phyloP scores from a whole-genome alignment of 2,113 vertebrate species.

The Syngnathus floridae region DNA sequence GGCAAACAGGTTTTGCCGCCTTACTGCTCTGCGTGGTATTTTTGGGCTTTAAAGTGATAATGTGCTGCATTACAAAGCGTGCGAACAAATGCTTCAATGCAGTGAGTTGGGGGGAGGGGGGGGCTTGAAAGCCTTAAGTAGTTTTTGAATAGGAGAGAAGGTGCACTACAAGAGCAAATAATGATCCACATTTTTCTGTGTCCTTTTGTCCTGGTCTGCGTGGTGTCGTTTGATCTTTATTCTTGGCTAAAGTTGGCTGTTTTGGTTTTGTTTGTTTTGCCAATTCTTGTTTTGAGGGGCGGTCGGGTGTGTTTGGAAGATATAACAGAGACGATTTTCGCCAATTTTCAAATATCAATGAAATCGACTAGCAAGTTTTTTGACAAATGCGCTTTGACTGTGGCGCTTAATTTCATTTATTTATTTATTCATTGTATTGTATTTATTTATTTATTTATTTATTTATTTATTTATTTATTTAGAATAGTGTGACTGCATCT shows the following conservation, averaged over 20 bases:
- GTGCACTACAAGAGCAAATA: constrained; percentile 1
- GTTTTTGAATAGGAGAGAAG: constrained; percentile 9
- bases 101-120: too few relatives aligned
- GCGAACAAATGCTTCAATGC: background rate
- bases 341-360: too few relatives aligned
- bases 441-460: too few relatives aligned
- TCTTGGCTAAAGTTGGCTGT: background rate
- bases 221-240: constrained; percentile 41
- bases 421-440: too few relatives aligned
- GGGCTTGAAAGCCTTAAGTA: background rate
- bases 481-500: too few relatives aligned
- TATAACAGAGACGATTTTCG: too few relatives aligned
- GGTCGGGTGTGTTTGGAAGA: too few relatives aligned
- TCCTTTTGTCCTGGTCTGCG: constrained; percentile 14
- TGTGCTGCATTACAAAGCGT: constrained; percentile 1
- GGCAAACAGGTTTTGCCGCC: constrained; percentile 61
- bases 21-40: constrained; percentile 19
- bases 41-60: constrained; percentile 25
- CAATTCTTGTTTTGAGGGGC: too few relatives aligned
- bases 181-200: background rate
- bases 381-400: too few relatives aligned
- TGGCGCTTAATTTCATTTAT: too few relatives aligned
- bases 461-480: too few relatives aligned
- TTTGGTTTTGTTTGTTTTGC: constrained; percentile 11
- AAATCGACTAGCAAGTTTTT: too few relatives aligned